Base-by-base conservation (phyloP, 2,797 vertebrate species). In the Gambusia yucatana region DNA sequence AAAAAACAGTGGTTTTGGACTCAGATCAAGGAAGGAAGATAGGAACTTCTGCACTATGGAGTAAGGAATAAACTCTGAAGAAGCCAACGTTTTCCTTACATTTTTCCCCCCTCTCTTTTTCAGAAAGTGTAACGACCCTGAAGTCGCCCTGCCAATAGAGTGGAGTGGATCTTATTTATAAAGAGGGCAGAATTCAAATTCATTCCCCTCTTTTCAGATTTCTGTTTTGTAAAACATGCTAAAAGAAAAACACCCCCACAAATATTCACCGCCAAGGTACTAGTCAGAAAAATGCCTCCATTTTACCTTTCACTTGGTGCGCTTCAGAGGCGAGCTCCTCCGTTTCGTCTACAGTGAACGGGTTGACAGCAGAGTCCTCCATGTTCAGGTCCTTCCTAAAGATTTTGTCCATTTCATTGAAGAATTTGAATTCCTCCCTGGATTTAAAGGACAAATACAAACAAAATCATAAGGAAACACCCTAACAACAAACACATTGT, bases 341-440 rank as follows among this genome's bases (percentile, higher is more conserved):
- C 0, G 39, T 10, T 36, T 94, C 93, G 0, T 94, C 93, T 20
- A 73, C 6, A 8, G 80, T 67, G 0, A 78, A 47, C 0, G 46
- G 52, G 3, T 93, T 93, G 6, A 80, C 41, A 1, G 72, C 82
- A 0, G 82, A 30, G 13, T 36, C 1, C 16, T 93, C 91, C 1
- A 55, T 77, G 48, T 91, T 91, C 70, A 90, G 77, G 79, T 94
- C 93, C 83, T 82, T 94, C 30, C 84, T 88, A 80, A 95, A 93
- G 84, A 96, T 94, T 75, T 86, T 88, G 78, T 95, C 89, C 93
- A 96, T 93, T 79, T 95, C 93, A 0, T 4, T 81, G 82, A 93
- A 95, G 86, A 94, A 96, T 80, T 95, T 95, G 80, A 91, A 95
- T 1, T 95, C 94, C 74, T 91, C 88, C 78, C 93, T 96, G 82